Evolutionary conservation across 2,888 invertebrate genomes (phyloP), one percentile per base, ranked within the genome.

Genomic region (Formica aserva): DNA sequence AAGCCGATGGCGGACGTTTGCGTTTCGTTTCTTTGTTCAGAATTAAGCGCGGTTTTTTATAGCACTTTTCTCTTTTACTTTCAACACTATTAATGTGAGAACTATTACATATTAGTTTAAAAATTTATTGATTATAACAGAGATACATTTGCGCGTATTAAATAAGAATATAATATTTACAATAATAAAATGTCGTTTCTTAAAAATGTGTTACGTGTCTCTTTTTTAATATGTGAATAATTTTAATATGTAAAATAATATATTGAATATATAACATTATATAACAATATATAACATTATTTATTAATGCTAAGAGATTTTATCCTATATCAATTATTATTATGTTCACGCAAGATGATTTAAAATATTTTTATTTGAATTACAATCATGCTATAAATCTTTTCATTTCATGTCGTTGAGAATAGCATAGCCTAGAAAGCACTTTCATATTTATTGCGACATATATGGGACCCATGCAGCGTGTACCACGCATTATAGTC

Each of bases 361-460:
- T 57, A 72, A 48, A 22, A 41, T 32, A 35, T 62, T 22, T 35
- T 62, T 26, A 22, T 18, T 26, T 26, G 18, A 57, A 57, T 57
- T 72, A 13, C 18, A 29, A 26, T 29, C 22, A 6, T 35, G 26
- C 13, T 52, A 38, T 55, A 77, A 41, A 77, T 67, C 38, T 66
- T 38, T 66, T 11, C 32, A 11, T 65, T 76, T 48, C 66, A 55
- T 66, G 22, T 76, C 52, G 13, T 18, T 35, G 35, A 22, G 13
- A n/a, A n/a, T 5, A n/a, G 11, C 26, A 26, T 38, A 66, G 52
- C 6, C 2, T 52, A 26, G 55, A 55, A 77, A 55, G 77, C 29
- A 55, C 35, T 77, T 77, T 77, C 18, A 13, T 38, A 67, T 77
- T 55, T 77, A 77, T 77, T 38, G 26, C n/a, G 67, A 55, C 15